phyloP scores from a whole-genome alignment of 1,140 invertebrate species.

The Eurosta solidaginis region DNA sequence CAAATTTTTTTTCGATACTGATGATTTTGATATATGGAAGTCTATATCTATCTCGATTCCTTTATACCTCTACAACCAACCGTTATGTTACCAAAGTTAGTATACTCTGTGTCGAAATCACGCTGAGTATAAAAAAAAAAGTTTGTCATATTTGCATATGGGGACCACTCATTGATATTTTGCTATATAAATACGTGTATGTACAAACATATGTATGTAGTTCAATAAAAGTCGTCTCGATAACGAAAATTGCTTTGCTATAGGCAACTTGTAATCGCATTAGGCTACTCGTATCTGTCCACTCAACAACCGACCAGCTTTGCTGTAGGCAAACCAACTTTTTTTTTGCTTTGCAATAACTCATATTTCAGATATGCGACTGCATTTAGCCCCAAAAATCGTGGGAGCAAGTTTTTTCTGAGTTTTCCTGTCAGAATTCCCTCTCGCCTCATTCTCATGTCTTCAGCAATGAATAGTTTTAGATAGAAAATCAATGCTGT shows the following conservation, averaged over 20 bases:
- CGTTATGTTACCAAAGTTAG: too few species aligned
- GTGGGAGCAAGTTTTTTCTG: constrained; percentile 15
- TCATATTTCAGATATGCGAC: constrained; percentile 13
- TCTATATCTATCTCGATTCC: too few species aligned
- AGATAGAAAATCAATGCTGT: neutral
- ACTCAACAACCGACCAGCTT: neutral
- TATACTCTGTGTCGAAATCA: too few species aligned
- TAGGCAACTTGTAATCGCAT: neutral
- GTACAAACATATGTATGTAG: neutral
- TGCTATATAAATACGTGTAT: neutral
- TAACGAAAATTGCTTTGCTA: constrained; percentile 1
- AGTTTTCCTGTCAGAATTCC: neutral
- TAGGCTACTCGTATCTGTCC: neutral
- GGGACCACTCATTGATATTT: too few species aligned
- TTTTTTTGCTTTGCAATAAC: neutral
- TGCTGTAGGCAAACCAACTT: neutral
- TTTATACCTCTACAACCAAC: too few species aligned
- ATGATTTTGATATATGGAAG: too few species aligned
- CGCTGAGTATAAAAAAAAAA: too few species aligned
- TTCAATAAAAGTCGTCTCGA: neutral
- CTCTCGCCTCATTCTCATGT: neutral
- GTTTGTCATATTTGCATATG: too few species aligned
- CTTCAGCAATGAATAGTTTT: neutral
- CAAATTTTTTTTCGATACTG: too few species aligned
- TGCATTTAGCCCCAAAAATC: neutral